Base-by-base conservation (phyloP, 2,113 vertebrate species). In the Gymnarchus niloticus region DNA sequence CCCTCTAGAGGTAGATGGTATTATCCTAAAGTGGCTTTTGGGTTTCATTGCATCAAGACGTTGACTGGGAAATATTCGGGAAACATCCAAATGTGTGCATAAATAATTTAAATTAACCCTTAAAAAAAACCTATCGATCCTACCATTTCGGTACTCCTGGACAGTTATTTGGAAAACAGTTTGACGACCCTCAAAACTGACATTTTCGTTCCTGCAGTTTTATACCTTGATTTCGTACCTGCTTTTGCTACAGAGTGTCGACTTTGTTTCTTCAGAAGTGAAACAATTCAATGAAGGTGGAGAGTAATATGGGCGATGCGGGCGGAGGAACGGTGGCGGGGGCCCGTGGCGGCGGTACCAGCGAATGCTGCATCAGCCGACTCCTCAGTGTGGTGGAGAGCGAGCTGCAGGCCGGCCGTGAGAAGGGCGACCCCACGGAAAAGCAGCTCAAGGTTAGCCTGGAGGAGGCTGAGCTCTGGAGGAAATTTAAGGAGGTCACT, bases 371-470 rank as follows among this genome's bases (percentile, higher is more conserved):
- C 0, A 92, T 97, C 84, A 97, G 96, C 28, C 95, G 96, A 82
- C 94, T 99, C 80, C 96, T 99, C 84, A 95, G 95, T 0, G 95
- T 97, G 0, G 97, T 99, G 88, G 97, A 98, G 92, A 96, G 93
- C 0, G 97, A 97, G 85, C 94, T 98, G 44, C 95, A 93, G 91
- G 97, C 95, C 2, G 97, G 97, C 0, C 93, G 97, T 51, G 97
- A 98, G 87, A 99, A 98, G 89, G 98, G 98, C 0, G 98, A 99
- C 88, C 97, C 98, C 3, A 98, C 97, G 0, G 98, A 99, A 93
- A 95, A 96, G 28, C 96, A 97, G 88, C 96, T 99, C 25, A 95
- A 93, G 89, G 96, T 99, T 85, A 90, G 91, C 52, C 93, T 99
- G 91, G 98, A 99, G 91, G 98, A 99, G 21, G 94, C 94, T 0